Evolutionary conservation across 1,140 invertebrate genomes (phyloP), one percentile per base, ranked within the genome.

Genomic region (Nilaparvata lugens): DNA sequence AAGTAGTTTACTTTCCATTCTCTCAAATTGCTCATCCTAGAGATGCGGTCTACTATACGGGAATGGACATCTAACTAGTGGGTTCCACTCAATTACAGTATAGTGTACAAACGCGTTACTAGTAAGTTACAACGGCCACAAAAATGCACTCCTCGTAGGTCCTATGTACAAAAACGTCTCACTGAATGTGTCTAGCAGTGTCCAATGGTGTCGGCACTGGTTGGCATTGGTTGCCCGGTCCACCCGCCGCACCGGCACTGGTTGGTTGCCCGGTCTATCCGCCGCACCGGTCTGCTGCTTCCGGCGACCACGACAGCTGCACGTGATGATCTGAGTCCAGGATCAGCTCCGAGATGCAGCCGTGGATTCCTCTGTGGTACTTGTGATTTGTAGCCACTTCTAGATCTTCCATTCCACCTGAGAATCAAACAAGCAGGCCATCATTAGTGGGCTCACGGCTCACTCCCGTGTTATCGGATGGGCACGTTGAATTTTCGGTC

Each of bases 291-390:
- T 62, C 58, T 0, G 61, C 43, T 14, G 56, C 40, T 40, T 63
- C 60, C 16, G 61, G 38, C 6, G 63, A 61, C 65, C 63, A 64
- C 14, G 84, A 76, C 21, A 86, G 73, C 53, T 81, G 74, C 16
- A 87, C 76, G n/a, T 79, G 77, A 70, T 84, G 87, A 71, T 92
- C 87, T n/a, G 85, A 83, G 62, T 87, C 87, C 40, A 93, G 73
- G 7, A 86, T 83, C 24, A 92, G 75, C 72, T 91, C 87, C 42
- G 85, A 86, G 68, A 92, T 82, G 74, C 90, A 93, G 23, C 90
- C 90, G 35, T 81, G 75, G 64, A 91, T 84, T 31, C 88, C 88
- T 62, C 78, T 80, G n/a, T 73, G 73, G 73, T 88, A 91, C 66
- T 81, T 79, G 59, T 82, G 78, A 31, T 81, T 76, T 24, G 87